These are phyloP conservation scores for Condylostylus longicornis DNA, from an alignment of 1,140 invertebrate genomes.

Conservation along the genomic window DNA sequence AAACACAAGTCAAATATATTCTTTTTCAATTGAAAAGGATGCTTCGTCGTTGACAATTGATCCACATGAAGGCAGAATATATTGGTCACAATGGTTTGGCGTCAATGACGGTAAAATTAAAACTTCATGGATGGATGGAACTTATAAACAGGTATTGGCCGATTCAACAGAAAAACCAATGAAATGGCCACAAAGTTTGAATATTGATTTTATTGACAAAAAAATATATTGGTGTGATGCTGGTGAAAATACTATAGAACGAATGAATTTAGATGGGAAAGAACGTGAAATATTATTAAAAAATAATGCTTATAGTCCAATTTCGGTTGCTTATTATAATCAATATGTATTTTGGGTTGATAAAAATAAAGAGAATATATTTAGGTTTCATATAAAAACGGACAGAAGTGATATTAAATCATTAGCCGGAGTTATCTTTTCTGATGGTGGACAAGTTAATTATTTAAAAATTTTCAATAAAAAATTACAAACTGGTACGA, in stretches of 20 bases:
- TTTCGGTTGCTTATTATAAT: conserved; percentile 50
- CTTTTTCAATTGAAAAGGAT: conserved; percentile 10
- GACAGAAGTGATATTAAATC: background rate
- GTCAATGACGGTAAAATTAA: conserved; percentile 40
- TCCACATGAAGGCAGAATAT: conserved; percentile 40
- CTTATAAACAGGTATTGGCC: conserved; percentile 36
- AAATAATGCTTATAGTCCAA: conserved; percentile 49
- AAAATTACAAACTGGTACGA: conserved; percentile 11
- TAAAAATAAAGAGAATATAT: conserved; percentile 19
- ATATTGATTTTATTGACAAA: conserved; percentile 61
- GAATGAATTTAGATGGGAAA: conserved; percentile 53
- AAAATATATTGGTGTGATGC: conserved; percentile 63
- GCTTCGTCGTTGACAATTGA: conserved; percentile 21
- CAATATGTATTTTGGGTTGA: conserved; percentile 57
- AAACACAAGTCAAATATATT: conserved; percentile 18
- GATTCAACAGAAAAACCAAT: conserved; percentile 35
- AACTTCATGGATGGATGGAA: conserved; percentile 68
- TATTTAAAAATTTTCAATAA: conserved; percentile 24
- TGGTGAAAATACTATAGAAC: conserved; percentile 44
- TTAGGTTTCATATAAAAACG: conserved; percentile 13
- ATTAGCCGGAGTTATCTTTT: conserved; percentile 1
- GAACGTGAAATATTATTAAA: conserved; percentile 45
- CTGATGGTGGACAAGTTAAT: conserved; percentile 12
- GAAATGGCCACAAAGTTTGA: conserved; percentile 74
- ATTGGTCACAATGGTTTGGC: conserved; percentile 65